phyloP scores from a whole-genome alignment of 2,797 vertebrate genomes.

The Sebastes matsubarae region DNA sequence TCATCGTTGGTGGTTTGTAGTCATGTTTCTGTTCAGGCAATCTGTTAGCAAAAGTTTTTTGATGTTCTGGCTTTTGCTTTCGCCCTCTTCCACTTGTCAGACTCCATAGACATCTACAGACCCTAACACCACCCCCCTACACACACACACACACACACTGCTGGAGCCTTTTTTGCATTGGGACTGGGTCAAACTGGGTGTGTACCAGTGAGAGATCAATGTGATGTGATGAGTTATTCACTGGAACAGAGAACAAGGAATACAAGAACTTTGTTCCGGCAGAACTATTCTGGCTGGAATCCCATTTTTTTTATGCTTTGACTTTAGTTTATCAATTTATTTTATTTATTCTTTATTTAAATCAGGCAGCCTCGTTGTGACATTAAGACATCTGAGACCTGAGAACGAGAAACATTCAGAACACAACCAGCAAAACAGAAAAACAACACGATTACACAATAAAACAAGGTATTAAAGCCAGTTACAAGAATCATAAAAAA shows the following conservation, averaged over 20 bases:
- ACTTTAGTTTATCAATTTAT: background rate
- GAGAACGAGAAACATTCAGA: background rate
- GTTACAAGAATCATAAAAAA: background rate
- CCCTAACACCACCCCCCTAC: constrained; percentile 27
- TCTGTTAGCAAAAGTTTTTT: constrained; percentile 54
- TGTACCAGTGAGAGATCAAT: constrained; percentile 53
- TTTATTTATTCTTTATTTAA: background rate
- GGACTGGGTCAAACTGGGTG: constrained; percentile 62
- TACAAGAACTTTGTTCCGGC: constrained; percentile 24
- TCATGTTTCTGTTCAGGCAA: constrained; percentile 2
- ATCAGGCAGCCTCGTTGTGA: background rate
- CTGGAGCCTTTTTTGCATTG: constrained; percentile 58
- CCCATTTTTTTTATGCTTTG: background rate
- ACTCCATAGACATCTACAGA: constrained; percentile 85
- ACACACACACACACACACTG: constrained; percentile 30
- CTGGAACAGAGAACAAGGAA: constrained; percentile 55
- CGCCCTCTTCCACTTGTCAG: constrained; percentile 91
- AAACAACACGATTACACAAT: background rate
- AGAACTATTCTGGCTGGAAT: background rate
- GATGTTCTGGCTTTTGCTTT: constrained; percentile 84
- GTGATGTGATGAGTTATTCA: constrained; percentile 71
- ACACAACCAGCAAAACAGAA: background rate
- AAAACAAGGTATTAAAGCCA: background rate
- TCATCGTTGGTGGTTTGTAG: background rate
- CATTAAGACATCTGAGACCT: background rate